Conservation (phyloP, 2,113 vertebrate genomes). For the Marmota monax region DNA sequence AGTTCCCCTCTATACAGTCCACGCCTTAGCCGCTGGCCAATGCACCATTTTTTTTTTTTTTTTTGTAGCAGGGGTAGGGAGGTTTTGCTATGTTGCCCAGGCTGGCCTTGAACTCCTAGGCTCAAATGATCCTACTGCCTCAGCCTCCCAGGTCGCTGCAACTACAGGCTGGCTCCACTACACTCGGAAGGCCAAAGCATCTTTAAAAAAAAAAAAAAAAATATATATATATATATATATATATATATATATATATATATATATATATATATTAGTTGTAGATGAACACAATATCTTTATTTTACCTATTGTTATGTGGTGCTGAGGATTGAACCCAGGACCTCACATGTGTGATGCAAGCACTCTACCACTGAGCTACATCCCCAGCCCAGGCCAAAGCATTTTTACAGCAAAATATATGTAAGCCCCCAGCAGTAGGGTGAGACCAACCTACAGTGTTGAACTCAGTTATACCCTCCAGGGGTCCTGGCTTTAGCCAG, state of each 20-base stretch:
- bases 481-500: not conserved
- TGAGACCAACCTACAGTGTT: not conserved
- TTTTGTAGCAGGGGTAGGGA: not conserved
- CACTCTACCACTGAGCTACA: no score
- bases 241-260: no score
- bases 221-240: no score
- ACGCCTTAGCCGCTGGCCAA: not conserved
- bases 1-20: not conserved
- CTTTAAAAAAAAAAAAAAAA: no score
- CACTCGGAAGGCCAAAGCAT: no score
- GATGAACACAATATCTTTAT: no score
- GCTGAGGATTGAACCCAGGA: no score
- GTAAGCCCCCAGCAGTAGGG: not conserved
- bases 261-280: no score
- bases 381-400: not conserved
- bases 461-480: not conserved
- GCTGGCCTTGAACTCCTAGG: not conserved
- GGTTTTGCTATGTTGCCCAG: not conserved
- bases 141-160: not conserved
- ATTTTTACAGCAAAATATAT: constrained; percentile 32
- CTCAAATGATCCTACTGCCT: not conserved
- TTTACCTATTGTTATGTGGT: no score
- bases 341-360: no score
- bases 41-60: not conserved
- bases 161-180: not conserved